These are phyloP conservation scores for Clarias macrocephalus DNA, from an alignment of 2,113 vertebrate genomes.

Conservation along the genomic window DNA sequence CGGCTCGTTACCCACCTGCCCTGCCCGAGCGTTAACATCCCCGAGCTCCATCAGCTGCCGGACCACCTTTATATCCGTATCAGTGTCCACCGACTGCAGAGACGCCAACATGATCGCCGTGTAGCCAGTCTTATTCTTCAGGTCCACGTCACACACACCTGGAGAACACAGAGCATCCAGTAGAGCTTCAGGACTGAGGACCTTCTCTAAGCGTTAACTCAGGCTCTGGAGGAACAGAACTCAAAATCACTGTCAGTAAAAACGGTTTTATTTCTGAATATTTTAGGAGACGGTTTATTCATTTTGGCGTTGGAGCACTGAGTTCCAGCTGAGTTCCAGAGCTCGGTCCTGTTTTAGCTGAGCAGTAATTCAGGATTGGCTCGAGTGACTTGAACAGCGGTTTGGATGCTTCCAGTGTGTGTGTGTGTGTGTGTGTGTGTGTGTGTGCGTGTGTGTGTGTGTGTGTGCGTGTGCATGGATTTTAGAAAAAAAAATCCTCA, in stretches of 20 bases:
- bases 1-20: slow-evolving; percentile 75
- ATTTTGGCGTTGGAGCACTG: background rate
- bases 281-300: slow-evolving; percentile 2
- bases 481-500: background rate
- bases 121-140: slow-evolving; percentile 89
- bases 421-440: background rate
- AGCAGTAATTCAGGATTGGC: slow-evolving; percentile 9
- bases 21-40: slow-evolving; percentile 81
- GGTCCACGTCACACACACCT: slow-evolving; percentile 75
- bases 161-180: background rate
- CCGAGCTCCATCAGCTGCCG: slow-evolving; percentile 83
- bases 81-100: slow-evolving; percentile 77
- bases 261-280: background rate
- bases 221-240: background rate
- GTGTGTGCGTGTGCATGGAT: background rate
- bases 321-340: background rate
- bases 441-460: background rate
- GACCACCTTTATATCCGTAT: slow-evolving; percentile 86
- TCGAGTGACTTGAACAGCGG: background rate
- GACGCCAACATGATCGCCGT: slow-evolving; percentile 91
- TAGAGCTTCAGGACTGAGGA: background rate
- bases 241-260: background rate
- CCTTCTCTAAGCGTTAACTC: background rate
- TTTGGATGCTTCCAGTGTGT: slow-evolving; percentile 10
- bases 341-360: background rate